Evolutionary conservation across 1,140 invertebrate genomes (phyloP).

Genomic region (Radopholus similis): DNA sequence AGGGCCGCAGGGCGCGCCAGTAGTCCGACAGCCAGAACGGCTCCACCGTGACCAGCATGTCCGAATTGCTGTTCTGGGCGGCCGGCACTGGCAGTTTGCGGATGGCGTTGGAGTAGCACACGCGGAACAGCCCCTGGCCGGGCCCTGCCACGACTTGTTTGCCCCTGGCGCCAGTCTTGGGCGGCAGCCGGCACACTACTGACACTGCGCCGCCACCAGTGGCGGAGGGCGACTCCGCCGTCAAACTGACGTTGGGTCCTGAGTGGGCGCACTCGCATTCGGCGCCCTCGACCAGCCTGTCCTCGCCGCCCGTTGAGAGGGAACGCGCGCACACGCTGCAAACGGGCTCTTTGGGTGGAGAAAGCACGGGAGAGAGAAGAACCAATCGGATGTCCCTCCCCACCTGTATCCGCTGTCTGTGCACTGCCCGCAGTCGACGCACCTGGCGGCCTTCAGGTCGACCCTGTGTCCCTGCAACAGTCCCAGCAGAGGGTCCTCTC

Average conservation of each 20-base stretch:
- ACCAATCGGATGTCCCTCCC: not conserved
- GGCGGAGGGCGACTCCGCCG: not conserved
- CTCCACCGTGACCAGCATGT: conserved; percentile 31
- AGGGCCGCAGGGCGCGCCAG: conserved; percentile 24
- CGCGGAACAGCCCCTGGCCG: not conserved
- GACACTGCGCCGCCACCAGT: not conserved
- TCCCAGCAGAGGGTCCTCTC: not conserved
- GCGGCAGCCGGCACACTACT: not conserved
- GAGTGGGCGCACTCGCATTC: conserved; percentile 14
- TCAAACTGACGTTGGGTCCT: not conserved
- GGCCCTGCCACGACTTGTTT: no score
- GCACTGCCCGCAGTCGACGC: conserved; percentile 16
- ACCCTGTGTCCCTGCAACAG: not conserved
- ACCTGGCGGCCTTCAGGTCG: not conserved
- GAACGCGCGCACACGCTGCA: not conserved
- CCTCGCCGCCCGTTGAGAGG: no score
- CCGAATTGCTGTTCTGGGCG: conserved; percentile 21
- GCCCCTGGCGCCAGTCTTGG: not conserved
- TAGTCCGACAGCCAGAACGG: conserved; percentile 33
- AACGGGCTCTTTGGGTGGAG: not conserved
- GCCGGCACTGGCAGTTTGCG: conserved; percentile 23
- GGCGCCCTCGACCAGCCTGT: no score
- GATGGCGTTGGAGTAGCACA: conserved; percentile 1
- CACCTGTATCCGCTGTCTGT: conserved; percentile 27
- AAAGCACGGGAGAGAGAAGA: not conserved